Conservation (phyloP, 2,113 vertebrate genomes). For the Coptodon rendalli region DNA sequence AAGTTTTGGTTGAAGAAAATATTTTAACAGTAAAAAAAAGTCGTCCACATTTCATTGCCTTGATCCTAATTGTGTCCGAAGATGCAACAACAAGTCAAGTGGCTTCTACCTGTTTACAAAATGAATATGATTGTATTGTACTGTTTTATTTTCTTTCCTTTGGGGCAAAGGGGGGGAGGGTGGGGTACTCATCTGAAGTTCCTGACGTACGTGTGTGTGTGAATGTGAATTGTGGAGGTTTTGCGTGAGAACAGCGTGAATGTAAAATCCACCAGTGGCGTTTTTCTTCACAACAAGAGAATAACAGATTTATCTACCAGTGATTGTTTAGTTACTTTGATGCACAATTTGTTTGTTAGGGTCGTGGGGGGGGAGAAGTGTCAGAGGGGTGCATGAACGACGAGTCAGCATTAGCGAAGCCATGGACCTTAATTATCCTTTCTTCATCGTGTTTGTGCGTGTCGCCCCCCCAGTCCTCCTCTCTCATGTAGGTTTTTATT, state of each 20-base stretch:
- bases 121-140: constrained; percentile 99
- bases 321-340: constrained; percentile 65
- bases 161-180: constrained; percentile 6
- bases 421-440: constrained; percentile 74
- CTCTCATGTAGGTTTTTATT: constrained; percentile 39
- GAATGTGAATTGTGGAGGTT: background rate
- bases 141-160: constrained; percentile 67
- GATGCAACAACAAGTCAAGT: constrained; percentile 98
- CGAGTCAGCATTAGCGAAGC: constrained; percentile 74
- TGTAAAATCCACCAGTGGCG: constrained; percentile 66
- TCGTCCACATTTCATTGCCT: constrained; percentile 99
- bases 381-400: constrained; percentile 39
- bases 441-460: constrained; percentile 5
- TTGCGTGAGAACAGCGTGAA: constrained; percentile 52
- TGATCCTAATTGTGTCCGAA: constrained; percentile 96
- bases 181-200: constrained; percentile 89
- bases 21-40: constrained; percentile 83
- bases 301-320: constrained; percentile 53
- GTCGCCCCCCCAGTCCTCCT: background rate
- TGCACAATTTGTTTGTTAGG: constrained; percentile 46
- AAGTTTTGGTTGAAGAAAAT: constrained; percentile 56
- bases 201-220: constrained; percentile 60
- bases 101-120: constrained; percentile 99
- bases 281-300: constrained; percentile 42
- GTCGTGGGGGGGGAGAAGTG: background rate